Base-by-base conservation (phyloP, 2,888 invertebrate genomes). In the Stenoptilia bipunctidactyla region DNA sequence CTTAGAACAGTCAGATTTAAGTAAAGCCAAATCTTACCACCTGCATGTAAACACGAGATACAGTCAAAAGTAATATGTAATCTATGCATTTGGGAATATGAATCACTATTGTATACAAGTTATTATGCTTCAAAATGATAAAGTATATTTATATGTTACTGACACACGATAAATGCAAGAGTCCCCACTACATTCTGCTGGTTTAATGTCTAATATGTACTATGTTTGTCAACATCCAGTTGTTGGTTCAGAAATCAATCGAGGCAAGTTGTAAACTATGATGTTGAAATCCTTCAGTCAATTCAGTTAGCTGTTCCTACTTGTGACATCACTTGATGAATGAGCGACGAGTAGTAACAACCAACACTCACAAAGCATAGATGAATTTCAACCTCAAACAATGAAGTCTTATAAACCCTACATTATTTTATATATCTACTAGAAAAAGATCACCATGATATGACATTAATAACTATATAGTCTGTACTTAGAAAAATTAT, bases 401-500 rank as follows among this genome's bases (percentile, higher is more conserved):
- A 47, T 52, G 46, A 56, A 52, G 48, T 57, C 62, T 61, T 63
- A 65, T 44, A 50, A 60, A 34, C 46, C 50, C 61, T 71, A 71
- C 49, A 53, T 60, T 68, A 64, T 5, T 65, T 65, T 60, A 71
- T 57, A 68, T 56, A 59, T 67, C 51, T 53, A 56, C 57, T 57
- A 58, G 61, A 64, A 60, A 59, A 68, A 64, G 60, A 68, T 59
- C 65, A 61, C 53, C 55, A 60, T 76, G 79, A 82, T 79, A 80
- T 79, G 79, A 76, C 57, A 61, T 68, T 64, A 68, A 56, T 65
- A 68, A 20, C 56, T 60, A 69, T 58, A 67, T 75, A 75, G 3
- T 58, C 60, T 76, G 77, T 75, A 79, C 72, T 74, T 75, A 71
- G 65, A 71, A 69, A 72, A 75, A 73, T 66, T 66, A 74, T 68